Base-by-base conservation (phyloP, 2,113 vertebrate species). In the Muntiacus muntjak region DNA sequence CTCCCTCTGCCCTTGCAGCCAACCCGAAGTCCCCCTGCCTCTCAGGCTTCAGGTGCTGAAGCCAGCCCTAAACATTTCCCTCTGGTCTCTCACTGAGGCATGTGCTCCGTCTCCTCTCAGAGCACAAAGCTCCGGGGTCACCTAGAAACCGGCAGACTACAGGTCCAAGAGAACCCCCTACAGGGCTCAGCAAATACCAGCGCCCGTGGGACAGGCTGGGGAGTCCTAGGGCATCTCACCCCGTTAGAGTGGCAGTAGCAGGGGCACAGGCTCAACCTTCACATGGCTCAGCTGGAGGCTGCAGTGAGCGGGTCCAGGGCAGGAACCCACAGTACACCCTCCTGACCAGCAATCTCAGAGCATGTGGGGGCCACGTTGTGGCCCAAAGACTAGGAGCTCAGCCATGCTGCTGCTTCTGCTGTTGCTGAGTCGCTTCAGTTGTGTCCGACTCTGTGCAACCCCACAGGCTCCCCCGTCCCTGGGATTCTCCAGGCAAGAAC, bases 321-420 rank as follows among this genome's bases (percentile, higher is more conserved):
- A 83, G 85, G 19, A 5, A 23, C 16, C 83, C 13, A 45, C 17
- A n/a, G 64, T 15, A 33, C 13, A 47, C 12, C 40, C 21, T 28
- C 76, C 62, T 7, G 64, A 30, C 36, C 54, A 23, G 82, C 21
- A 36, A 67, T 43, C 28, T 43, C 67, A 82, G 36, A 58, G 85
- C 3, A 1, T 0, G 0, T 1, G 10, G 50, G 55, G 40, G 67
- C 7, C 16, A 17, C 0, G 0, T 2, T 12, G 40, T 15, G 47
- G 17, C 40, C 89, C 7, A 19, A 62, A 25, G 33, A 50, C 26
- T 2, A 85, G 17, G 17, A 45, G 14, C 54, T 54, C n/a, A 23
- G 62, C 11, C 71, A 71, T 40, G n/a, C 67, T 23, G 64, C n/a
- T 67, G 64, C 67, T 23, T n/a, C n/a, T 67, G 64, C 33, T 67